Base-by-base conservation (phyloP, 2,888 invertebrate genomes). In the Standfussiana lucernea region DNA sequence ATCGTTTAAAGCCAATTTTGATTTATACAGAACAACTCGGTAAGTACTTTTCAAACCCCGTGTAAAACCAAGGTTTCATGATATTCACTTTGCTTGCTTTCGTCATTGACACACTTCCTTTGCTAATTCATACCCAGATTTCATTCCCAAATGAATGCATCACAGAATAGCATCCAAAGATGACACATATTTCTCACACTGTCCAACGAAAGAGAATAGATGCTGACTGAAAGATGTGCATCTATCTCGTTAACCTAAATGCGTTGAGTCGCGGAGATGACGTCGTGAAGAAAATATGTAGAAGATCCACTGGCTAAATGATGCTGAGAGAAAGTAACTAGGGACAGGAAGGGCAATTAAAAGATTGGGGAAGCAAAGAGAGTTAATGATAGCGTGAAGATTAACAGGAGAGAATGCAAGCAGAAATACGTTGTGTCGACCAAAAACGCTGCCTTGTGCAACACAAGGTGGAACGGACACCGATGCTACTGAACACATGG, bases 191-290 rank as follows among this genome's bases (percentile, higher is more conserved):
- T 50, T n/a, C 50, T 28, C 32, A 1, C 24, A 10, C n/a, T 28
- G 75, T 40, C 72, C 32, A 69, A 70, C 72, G 69, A 37, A 61
- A 72, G 56, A 76, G 24, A 72, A 85, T 81, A 40, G 32, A 13
- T 61, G 50, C 66, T 65, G 77, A 21, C 75, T 81, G 68, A 73
- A 87, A 85, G 80, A 85, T 83, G 83, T 89, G 86, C 87, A 90
- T 82, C 80, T 79, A 85, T 83, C 90, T 91, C 91, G 85, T 91
- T 91, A 91, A 89, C 90, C 90, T 87, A 89, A 91, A 91, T 91
- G 78, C 69, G 86, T 76, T 72, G 72, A 79, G 83, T 74, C 47
- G 66, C 59, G 13, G 62, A 32, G 66, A 65, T 47, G 47, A 10
- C 64, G 35, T 28, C 32, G 50, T 4, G 21, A n/a, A 32, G 13